Percentiles rank a stretch among this genome's conserved stretches.
These are phyloP conservation scores for Chaunax sp. DNA, from an alignment of 2,797 vertebrate genomes.

Conservation along the genomic window DNA sequence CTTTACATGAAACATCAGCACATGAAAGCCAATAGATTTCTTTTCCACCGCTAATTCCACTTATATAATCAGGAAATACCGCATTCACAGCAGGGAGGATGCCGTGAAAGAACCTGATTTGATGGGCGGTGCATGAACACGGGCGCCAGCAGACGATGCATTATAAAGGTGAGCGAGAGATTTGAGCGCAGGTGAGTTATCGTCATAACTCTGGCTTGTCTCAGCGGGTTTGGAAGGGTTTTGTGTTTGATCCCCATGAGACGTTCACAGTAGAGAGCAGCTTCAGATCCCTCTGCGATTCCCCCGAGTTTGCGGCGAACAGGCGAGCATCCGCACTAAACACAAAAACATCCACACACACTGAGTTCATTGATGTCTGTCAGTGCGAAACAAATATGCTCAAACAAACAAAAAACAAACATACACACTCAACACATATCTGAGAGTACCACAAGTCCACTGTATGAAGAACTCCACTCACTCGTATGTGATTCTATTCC, in stretches of 20 bases:
- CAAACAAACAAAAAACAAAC: conserved; percentile 34
- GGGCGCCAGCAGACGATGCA: background rate
- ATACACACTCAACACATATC: conserved; percentile 37
- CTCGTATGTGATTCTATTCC: conserved; percentile 42
- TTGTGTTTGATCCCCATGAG: conserved; percentile 37
- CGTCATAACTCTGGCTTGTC: conserved; percentile 22
- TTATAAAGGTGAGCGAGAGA: conserved; percentile 17
- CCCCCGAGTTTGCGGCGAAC: conserved; percentile 18
- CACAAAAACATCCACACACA: conserved; percentile 13
- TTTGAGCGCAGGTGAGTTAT: conserved; percentile 4
- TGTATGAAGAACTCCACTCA: conserved; percentile 42
- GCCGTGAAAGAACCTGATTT: no score
- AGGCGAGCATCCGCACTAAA: conserved; percentile 13
- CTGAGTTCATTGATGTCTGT: conserved; percentile 41
- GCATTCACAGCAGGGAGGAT: background rate
- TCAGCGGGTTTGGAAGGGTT: conserved; percentile 38
- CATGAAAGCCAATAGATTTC: conserved; percentile 11
- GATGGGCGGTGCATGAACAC: no score
- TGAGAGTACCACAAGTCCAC: conserved; percentile 60
- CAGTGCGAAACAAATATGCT: conserved; percentile 39
- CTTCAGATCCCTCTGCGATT: conserved; percentile 43
- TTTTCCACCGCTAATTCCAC: conserved; percentile 1
- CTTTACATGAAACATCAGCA: conserved; percentile 12
- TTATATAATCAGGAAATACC: background rate
- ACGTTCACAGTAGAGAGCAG: conserved; percentile 34